A percentile compares a stretch with the other conserved stretches of the same genome.
Conservation (phyloP, 2,113 vertebrate species). For the Oreochromis aureus region DNA sequence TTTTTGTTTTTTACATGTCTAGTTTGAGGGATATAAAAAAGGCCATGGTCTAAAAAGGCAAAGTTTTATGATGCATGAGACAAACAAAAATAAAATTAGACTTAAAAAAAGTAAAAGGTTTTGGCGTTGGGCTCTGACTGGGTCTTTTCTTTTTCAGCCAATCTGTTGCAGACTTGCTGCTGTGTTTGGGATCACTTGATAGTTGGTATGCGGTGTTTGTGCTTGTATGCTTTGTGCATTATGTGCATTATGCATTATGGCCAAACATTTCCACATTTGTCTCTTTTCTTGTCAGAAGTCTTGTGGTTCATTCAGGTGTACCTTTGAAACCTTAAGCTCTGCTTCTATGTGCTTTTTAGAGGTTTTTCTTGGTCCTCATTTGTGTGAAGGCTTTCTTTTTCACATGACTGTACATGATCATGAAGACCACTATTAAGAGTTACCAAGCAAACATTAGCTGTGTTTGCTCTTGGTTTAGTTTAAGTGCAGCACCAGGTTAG, state of each 20-base stretch:
- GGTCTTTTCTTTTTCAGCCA: neutral
- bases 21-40: neutral
- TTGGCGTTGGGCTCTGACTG: neutral
- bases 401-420: neutral
- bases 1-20: neutral
- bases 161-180: neutral
- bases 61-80: neutral
- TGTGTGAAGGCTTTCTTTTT: neutral
- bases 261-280: neutral
- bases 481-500: neutral
- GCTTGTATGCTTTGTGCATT: neutral
- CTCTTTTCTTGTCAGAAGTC: neutral
- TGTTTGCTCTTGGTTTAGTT: neutral
- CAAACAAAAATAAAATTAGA: neutral
- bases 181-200: neutral
- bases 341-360: neutral
- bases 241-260: neutral
- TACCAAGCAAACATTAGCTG: neutral
- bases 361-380: neutral
- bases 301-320: neutral
- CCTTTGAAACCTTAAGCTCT: neutral
- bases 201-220: neutral
- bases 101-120: neutral
- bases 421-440: neutral
- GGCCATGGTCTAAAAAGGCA: neutral